Percentiles rank a stretch among this genome's conserved stretches.
phyloP scores from a whole-genome alignment of 2,888 invertebrate genomes.

The Platynereis dumerilii region DNA sequence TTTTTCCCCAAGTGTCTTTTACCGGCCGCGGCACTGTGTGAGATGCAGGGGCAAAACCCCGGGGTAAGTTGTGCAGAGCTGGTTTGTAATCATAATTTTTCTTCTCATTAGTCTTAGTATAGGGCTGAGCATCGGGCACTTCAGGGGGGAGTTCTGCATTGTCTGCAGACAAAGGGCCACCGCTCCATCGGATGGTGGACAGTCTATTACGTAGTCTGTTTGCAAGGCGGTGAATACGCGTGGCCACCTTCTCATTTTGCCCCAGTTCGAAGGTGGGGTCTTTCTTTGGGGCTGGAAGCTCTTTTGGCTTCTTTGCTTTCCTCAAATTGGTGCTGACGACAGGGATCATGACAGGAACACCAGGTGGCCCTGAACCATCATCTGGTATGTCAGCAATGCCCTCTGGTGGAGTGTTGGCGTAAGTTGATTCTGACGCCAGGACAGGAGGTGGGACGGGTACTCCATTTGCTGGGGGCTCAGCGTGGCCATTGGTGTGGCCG shows the following conservation, averaged over 20 bases:
- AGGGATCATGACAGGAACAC: not conserved
- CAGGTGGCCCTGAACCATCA: not conserved
- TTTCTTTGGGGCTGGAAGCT: not conserved
- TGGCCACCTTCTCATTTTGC: conserved; percentile 21
- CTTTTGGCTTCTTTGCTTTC: conserved; percentile 7
- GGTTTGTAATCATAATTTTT: conserved; percentile 17
- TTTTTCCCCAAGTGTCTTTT: conserved; percentile 31
- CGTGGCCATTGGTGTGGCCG: not conserved
- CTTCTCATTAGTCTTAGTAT: not conserved
- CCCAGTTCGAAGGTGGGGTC: conserved; percentile 23
- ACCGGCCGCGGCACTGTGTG: conserved; percentile 29
- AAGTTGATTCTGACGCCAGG: not conserved
- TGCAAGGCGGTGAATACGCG: conserved; percentile 27
- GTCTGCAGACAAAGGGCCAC: not conserved
- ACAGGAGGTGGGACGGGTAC: not conserved
- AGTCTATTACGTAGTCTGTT: conserved; percentile 27
- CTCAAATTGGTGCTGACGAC: not conserved
- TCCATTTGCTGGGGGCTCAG: not conserved
- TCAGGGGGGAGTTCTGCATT: not conserved
- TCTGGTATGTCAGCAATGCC: not conserved
- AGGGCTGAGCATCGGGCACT: conserved; percentile 6
- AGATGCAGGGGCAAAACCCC: conserved; percentile 38
- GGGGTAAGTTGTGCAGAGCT: conserved; percentile 28
- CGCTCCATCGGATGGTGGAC: conserved; percentile 21
- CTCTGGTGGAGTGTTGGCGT: conserved; percentile 6